phyloP scores from a whole-genome alignment of 2,797 vertebrate genomes.

The Cichlasoma orientale region DNA sequence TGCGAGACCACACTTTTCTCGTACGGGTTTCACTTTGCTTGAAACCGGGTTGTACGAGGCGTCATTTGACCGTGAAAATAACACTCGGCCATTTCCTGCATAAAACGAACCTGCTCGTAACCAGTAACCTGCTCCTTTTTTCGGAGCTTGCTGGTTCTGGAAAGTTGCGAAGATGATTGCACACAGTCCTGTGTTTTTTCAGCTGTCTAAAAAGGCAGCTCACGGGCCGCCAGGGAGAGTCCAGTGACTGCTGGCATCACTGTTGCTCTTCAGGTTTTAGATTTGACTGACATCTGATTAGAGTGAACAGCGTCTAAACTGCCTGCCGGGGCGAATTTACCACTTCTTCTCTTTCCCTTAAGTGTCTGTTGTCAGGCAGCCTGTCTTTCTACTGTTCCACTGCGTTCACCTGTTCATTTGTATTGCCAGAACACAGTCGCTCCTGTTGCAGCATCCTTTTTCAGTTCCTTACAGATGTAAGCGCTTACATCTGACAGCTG shows the following conservation, averaged over 20 bases:
- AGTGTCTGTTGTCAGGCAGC: conserved; percentile 13
- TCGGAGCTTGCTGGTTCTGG: too few relatives aligned
- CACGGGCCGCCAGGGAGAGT: not conserved
- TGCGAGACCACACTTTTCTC: not conserved
- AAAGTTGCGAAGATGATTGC: not conserved
- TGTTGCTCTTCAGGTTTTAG: conserved; percentile 12
- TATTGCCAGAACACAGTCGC: not conserved
- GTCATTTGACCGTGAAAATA: not conserved
- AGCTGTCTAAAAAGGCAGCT: not conserved
- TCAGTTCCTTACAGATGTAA: conserved; percentile 12
- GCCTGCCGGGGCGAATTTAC: conserved; percentile 24
- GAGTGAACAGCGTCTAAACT: conserved; percentile 38
- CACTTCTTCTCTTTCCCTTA: conserved; percentile 24
- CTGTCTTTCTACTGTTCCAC: conserved; percentile 1
- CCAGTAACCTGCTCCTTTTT: too few relatives aligned
- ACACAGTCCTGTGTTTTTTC: not conserved
- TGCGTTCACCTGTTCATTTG: not conserved
- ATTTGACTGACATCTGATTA: conserved; percentile 48
- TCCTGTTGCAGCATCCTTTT: not conserved
- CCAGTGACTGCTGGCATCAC: conserved; percentile 7
- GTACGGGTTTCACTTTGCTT: not conserved
- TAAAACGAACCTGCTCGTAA: too few relatives aligned
- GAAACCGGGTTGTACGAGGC: not conserved
- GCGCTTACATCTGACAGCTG: not conserved
- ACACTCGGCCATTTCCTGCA: not conserved